phyloP scores from a whole-genome alignment of 64 coral and sea anemone species.

The Montipora foliosa region DNA sequence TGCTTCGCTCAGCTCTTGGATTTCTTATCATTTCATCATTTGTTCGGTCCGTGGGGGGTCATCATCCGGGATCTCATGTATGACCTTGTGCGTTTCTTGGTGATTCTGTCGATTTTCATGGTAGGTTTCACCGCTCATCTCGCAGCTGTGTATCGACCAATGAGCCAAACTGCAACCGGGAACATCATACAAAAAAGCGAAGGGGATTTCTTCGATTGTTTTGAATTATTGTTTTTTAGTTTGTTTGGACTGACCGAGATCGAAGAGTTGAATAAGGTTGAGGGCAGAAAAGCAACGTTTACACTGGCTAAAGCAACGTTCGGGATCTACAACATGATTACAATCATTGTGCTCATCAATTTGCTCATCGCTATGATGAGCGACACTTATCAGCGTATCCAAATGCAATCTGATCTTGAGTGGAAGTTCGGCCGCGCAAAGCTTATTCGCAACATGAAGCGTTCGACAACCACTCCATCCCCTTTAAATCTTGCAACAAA shows the following conservation, averaged over 20 bases:
- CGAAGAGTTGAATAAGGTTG: slow-evolving; percentile 2
- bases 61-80: slow-evolving; percentile 99
- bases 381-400: slow-evolving; percentile 98
- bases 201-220: slow-evolving; percentile 66
- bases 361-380: slow-evolving; percentile 99
- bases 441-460: slow-evolving; percentile 98
- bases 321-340: slow-evolving; percentile 95
- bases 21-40: slow-evolving; percentile 97
- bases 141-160: slow-evolving; percentile 88
- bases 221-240: slow-evolving; percentile 92
- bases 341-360: slow-evolving; percentile 95
- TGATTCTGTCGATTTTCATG: slow-evolving; percentile 97
- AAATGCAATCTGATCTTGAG: slow-evolving; percentile 93
- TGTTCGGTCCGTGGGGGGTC: slow-evolving; percentile 98
- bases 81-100: slow-evolving; percentile 93
- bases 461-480: slow-evolving; percentile 93
- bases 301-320: slow-evolving; percentile 80
- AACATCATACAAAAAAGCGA: not conserved
- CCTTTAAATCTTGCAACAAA: slow-evolving; percentile 93
- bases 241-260: slow-evolving; percentile 93
- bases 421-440: slow-evolving; percentile 99
- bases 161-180: not conserved
- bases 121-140: slow-evolving; percentile 94
- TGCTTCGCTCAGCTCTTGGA: slow-evolving; percentile 94
- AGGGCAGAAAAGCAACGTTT: slow-evolving; percentile 29